phyloP scores from a whole-genome alignment of 1,140 invertebrate species.

The Drosophila setifemur region DNA sequence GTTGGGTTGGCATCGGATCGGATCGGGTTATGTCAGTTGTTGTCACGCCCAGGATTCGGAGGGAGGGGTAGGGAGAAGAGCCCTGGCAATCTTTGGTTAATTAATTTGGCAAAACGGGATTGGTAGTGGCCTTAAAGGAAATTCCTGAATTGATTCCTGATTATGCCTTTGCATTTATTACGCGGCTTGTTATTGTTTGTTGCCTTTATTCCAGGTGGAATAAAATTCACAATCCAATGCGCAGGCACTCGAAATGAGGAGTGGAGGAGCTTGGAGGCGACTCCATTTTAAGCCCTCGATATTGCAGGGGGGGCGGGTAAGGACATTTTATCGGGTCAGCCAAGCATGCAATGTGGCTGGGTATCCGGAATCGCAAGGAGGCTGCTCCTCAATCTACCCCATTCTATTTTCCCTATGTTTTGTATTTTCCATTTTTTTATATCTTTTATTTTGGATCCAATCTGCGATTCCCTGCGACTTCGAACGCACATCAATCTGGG shows the following conservation, averaged over 20 bases:
- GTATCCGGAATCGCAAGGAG: not conserved
- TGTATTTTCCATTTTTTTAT: not conserved
- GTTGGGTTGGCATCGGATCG: too few relatives aligned
- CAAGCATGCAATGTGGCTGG: conserved; percentile 46
- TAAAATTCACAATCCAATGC: conserved; percentile 20
- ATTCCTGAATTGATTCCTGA: conserved; percentile 25
- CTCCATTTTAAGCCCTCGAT: too few relatives aligned
- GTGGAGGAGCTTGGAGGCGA: too few relatives aligned
- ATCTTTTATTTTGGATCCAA: conserved; percentile 10
- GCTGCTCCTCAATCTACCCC: not conserved
- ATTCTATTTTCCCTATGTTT: not conserved
- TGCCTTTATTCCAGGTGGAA: conserved; percentile 56
- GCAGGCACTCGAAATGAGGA: not conserved
- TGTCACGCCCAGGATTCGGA: conserved; percentile 60
- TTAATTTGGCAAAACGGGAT: conserved; percentile 40
- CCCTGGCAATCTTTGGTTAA: conserved; percentile 35
- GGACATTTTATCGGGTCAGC: conserved; percentile 57
- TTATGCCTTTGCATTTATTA: conserved; percentile 61
- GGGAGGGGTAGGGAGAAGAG: not conserved
- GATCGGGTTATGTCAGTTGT: conserved; percentile 28
- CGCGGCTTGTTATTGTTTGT: conserved; percentile 14
- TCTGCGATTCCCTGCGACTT: conserved; percentile 22
- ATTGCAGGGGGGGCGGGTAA: not conserved
- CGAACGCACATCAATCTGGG: conserved; percentile 69
- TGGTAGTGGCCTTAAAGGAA: conserved; percentile 8